Evolutionary conservation across 2,113 vertebrate genomes (phyloP).

Genomic region (Nothoprocta perdicaria): DNA sequence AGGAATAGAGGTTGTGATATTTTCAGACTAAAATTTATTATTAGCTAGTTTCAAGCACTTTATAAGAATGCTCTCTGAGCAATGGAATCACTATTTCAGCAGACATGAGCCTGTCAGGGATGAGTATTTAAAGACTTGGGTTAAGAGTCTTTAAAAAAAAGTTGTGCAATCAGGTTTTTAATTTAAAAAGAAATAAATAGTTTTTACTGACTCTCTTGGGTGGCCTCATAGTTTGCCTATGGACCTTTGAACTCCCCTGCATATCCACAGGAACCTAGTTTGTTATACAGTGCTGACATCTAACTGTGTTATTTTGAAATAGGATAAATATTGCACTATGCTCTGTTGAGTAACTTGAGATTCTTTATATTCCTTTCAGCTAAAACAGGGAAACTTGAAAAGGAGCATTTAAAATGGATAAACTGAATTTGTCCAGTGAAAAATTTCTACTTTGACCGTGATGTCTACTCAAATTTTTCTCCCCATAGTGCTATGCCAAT

Average conservation of each 20-base stretch:
- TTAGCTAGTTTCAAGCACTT: background rate
- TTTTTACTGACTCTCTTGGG: fast-evolving
- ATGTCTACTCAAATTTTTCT: background rate
- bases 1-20: background rate
- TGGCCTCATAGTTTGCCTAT: fast-evolving
- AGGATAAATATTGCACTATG: background rate
- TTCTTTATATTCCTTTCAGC: background rate
- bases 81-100: background rate
- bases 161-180: fast-evolving
- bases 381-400: background rate
- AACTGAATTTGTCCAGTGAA: background rate
- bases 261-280: background rate
- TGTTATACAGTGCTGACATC: background rate
- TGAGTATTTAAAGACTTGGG: background rate
- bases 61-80: background rate
- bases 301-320: background rate
- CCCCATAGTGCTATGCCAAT: background rate
- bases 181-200: fast-evolving
- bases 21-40: background rate
- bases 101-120: background rate
- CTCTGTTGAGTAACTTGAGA: background rate
- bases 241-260: background rate
- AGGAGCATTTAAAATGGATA: background rate
- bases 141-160: background rate
- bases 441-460: background rate